A percentile compares a stretch with the other conserved stretches of the same genome.
Evolutionary conservation across 2,888 invertebrate genomes (phyloP).

Genomic region (Hyles lineata): DNA sequence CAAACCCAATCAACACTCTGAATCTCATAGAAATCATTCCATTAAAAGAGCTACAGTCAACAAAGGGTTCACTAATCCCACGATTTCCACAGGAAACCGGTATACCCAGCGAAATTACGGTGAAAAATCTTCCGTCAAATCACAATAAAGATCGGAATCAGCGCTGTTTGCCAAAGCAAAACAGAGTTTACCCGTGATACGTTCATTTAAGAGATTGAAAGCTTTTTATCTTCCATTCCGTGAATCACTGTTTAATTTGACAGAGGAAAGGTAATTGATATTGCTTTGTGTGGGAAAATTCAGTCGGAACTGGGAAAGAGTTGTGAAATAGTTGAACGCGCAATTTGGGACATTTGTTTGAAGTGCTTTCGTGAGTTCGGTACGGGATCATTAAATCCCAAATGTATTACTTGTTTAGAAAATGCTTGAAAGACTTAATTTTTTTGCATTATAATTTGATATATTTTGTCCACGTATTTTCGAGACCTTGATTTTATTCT

Average conservation of each 20-base stretch:
- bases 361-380: neutral
- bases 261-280: neutral
- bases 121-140: constrained; percentile 16
- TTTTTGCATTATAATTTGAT: too few species aligned
- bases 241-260: constrained; percentile 5
- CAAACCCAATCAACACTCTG: neutral
- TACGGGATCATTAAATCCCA: neutral
- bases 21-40: neutral
- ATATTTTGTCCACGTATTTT: too few species aligned
- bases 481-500: too few species aligned
- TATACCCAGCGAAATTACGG: neutral
- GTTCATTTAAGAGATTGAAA: constrained; percentile 14
- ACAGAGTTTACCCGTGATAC: constrained; percentile 3
- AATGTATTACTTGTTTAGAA: neutral
- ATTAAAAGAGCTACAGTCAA: neutral
- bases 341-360: neutral
- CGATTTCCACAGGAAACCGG: neutral
- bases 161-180: constrained; percentile 4
- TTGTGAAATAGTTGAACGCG: neutral
- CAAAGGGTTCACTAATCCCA: constrained; percentile 11
- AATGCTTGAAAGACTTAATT: neutral
- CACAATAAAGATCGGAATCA: constrained; percentile 14
- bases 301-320: neutral
- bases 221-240: constrained; percentile 25
- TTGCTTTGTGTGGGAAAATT: neutral